These are phyloP conservation scores for Pangasius sanitwongsei DNA, from an alignment of 2,797 vertebrate genomes.

Conservation along the genomic window DNA sequence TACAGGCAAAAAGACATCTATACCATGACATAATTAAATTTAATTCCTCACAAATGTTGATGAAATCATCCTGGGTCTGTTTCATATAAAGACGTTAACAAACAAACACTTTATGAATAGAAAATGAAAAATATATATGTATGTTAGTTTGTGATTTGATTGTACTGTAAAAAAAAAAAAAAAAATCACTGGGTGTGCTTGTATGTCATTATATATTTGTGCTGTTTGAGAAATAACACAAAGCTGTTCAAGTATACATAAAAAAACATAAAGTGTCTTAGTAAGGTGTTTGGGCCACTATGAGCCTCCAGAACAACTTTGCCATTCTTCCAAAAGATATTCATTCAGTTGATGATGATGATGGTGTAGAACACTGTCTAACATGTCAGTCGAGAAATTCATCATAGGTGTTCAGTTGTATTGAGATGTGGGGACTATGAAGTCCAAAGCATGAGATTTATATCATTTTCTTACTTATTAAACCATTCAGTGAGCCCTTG, in stretches of 20 bases:
- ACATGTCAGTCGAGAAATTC: neutral
- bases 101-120: neutral
- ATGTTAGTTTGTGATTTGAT: neutral
- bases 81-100: neutral
- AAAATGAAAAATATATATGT: neutral
- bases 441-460: neutral
- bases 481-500: neutral
- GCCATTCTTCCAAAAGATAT: no score
- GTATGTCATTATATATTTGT: neutral
- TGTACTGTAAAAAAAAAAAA: neutral
- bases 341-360: neutral
- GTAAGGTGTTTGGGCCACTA: neutral
- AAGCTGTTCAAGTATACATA: neutral
- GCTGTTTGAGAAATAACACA: neutral
- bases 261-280: neutral
- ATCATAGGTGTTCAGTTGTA: no score
- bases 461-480: neutral
- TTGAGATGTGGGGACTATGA: neutral
- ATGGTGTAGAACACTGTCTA: neutral
- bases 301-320: neutral
- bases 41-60: neutral
- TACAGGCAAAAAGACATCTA: neutral
- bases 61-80: neutral
- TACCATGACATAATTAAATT: neutral
- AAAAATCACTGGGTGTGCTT: neutral